Base-by-base conservation (phyloP, 2,797 vertebrate genomes). In the Garrulus glandarius region DNA sequence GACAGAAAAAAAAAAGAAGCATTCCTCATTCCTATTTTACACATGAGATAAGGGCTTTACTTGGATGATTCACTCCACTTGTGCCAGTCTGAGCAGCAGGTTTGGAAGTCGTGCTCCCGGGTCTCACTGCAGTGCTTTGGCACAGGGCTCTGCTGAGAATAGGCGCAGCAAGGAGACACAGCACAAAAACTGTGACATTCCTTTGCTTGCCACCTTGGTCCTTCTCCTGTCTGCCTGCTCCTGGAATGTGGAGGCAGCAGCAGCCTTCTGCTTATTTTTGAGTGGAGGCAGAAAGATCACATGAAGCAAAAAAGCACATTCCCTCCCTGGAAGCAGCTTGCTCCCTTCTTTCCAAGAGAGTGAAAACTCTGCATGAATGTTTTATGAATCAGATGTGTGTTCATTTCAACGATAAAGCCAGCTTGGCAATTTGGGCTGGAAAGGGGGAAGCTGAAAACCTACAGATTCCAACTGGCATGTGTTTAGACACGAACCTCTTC, bases 321-420 rank as follows among this genome's bases (percentile, higher is more conserved):
- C 83, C 36, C 77, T 84, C 78, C 74, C 86, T 96, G 92, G 89
- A 96, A 95, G 88, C 91, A 93, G 87, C 68, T 49, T 6, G 32
- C 37, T 92, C 77, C 49, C 79, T 92, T 44, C 84, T 76, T 90
- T 96, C 91, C 87, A 96, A 93, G 56, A 76, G 74, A 84, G 77
- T 92, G 70, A 87, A 93, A 94, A 50, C 52, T 69, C 86, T 74
- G 87, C 85, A 37, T 68, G 74, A 90, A 90, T 87, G 87, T 84
- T 96, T 95, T 94, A 92, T 95, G 93, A 96, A 95, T 96, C 94
- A 97, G 95, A 41, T 18, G 1, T 78, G 87, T 89, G 89, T 85
- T 89, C 92, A 68, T 89, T 94, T 94, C 89, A 87, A 57, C 1
- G 23, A 87, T 78, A 87, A 95, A 93, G 84, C 82, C 89, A 93